Evolutionary conservation across 2,113 vertebrate species (phyloP), one percentile per base, ranked within the genome.

Genomic region (Charadrius vociferus): DNA sequence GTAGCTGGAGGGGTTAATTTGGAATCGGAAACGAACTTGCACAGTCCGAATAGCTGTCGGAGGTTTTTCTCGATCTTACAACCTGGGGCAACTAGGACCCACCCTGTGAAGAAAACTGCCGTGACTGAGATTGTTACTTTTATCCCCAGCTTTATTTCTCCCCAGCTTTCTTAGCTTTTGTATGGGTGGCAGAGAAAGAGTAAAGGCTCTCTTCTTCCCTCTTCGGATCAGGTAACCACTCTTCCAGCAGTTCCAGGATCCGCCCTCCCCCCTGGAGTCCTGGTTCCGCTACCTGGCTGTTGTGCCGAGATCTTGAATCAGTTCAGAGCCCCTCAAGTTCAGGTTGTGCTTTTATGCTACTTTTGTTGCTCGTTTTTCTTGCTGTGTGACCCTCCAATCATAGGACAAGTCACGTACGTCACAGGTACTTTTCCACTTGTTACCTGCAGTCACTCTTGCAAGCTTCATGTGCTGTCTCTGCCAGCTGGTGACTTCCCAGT

Each of bases 1-100:
- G 0, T 12, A 12, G 5, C 21, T 36, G 32, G 21, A 10, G 79
- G 49, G 20, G 15, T 20, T 32, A 5, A 5, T 1, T 11, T 19
- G 61, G 15, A 32, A 15, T 30, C 6, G 3, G 61, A 34, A 56
- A 5, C 10, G 3, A 34, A 10, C 16, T 43, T 3, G 6, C 2
- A 1, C 24, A 3, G 27, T 21, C 32, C 36, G 8, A 26, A 12
- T 7, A 30, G 32, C 6, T 26, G 14, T 5, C 32, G 47, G 63
- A 58, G 4, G 8, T 34, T 21, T 32, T 30, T 5, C 32, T 65
- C n/a, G 8, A 11, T n/a, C 22, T 24, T 52, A 14, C 9, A 45
- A 21, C 32, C 43, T n/a, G 16, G 20, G 20, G 29, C 39, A 56
- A 5, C 24, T 21, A 6, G 55, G 26, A 55, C 56, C 16, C 30